Conservation (phyloP, 2,888 invertebrate genomes). For the Biston stratarius region DNA sequence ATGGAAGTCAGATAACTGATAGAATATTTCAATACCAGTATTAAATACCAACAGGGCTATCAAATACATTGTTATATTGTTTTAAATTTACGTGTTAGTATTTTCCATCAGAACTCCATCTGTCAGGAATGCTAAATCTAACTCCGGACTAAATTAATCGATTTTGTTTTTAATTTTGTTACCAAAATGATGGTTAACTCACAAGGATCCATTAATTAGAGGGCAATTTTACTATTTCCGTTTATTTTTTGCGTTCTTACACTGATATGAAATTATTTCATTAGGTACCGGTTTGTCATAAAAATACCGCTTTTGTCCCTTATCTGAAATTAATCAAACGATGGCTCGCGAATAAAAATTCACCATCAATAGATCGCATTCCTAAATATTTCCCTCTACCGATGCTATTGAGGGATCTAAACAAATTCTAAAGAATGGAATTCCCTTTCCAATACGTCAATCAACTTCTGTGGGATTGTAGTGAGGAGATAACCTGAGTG, state of each 20-base stretch:
- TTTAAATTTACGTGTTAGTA: too few species aligned
- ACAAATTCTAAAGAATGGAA: conserved; percentile 73
- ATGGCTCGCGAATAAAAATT: conserved; percentile 36
- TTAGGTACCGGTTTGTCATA: conserved; percentile 4
- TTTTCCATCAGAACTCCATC: too few species aligned
- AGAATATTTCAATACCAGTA: too few species aligned
- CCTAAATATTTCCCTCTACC: conserved; percentile 62
- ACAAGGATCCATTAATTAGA: too few species aligned
- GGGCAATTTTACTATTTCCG: background rate
- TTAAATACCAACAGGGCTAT: too few species aligned
- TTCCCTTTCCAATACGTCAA: conserved; percentile 73
- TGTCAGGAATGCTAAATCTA: too few species aligned
- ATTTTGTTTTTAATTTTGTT: too few species aligned
- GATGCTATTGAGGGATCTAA: conserved; percentile 67
- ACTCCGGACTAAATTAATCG: too few species aligned
- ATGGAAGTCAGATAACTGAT: too few species aligned
- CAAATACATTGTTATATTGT: too few species aligned
- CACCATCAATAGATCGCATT: conserved; percentile 61
- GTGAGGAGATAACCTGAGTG: conserved; percentile 62
- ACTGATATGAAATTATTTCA: background rate
- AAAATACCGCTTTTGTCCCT: conserved; percentile 1
- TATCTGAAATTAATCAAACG: conserved; percentile 29
- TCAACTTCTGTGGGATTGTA: conserved; percentile 74
- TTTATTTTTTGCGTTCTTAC: background rate
- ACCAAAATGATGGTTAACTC: too few species aligned